A percentile compares a stretch with the other conserved stretches of the same genome.
phyloP scores from a whole-genome alignment of 1,140 invertebrate genomes.

The Vollenhovia emeryi region DNA sequence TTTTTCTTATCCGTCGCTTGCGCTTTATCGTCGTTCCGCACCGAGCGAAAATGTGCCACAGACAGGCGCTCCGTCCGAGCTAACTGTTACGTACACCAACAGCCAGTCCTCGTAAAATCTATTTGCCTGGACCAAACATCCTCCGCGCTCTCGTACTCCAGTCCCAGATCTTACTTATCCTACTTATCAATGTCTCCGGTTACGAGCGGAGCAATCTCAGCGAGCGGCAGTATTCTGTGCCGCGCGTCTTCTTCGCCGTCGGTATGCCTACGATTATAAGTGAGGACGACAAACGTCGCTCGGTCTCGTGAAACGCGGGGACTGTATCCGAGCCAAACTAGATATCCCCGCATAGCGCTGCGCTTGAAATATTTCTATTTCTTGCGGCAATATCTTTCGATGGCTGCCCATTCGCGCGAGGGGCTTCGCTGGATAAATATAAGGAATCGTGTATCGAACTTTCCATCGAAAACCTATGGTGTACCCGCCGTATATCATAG shows the following conservation, averaged over 20 bases:
- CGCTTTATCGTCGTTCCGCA: conserved; percentile 10
- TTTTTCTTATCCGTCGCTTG: background rate
- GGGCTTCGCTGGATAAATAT: background rate
- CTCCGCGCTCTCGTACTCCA: conserved; percentile 22
- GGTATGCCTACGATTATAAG: conserved; percentile 12
- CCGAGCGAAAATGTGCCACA: conserved; percentile 35
- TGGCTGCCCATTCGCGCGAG: background rate
- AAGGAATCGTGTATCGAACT: background rate
- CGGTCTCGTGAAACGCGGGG: conserved; percentile 21
- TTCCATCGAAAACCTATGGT: background rate
- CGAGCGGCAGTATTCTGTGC: conserved; percentile 15
- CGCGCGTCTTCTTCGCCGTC: background rate
- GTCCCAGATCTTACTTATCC: conserved; percentile 29
- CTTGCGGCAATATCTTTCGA: background rate
- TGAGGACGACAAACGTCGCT: background rate
- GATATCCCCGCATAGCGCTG: background rate
- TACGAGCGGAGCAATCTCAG: conserved; percentile 45
- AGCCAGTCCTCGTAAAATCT: conserved; percentile 40
- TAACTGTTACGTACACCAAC: conserved; percentile 47
- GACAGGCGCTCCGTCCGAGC: conserved; percentile 23
- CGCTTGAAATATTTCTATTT: conserved; percentile 6
- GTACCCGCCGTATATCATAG: background rate
- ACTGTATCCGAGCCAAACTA: background rate
- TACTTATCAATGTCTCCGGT: conserved; percentile 53
- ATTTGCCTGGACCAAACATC: conserved; percentile 53